A percentile compares a stretch with the other conserved stretches of the same genome.
phyloP scores from a whole-genome alignment of 2,797 vertebrate species.

The Buphagus erythrorhynchus region DNA sequence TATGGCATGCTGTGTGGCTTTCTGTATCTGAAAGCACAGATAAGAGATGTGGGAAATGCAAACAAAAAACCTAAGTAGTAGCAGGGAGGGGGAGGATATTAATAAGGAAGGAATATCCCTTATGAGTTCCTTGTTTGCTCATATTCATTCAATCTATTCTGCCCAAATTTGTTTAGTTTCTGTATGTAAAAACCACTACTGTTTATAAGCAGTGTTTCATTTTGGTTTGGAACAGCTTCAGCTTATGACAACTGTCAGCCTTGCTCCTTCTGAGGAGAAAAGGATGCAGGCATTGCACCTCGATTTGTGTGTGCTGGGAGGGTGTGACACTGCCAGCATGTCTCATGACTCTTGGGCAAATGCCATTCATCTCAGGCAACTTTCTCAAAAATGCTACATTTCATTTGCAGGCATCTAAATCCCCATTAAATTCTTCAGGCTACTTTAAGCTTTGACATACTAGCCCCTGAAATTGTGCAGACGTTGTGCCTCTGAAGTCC shows the following conservation, averaged over 20 bases:
- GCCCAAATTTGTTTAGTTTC: not conserved
- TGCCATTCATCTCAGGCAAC: not conserved
- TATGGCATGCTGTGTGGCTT: not conserved
- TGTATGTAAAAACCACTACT: not conserved
- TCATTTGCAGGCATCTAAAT: not conserved
- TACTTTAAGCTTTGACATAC: not conserved
- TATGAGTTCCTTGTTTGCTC: not conserved
- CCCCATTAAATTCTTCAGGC: not conserved
- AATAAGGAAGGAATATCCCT: not conserved
- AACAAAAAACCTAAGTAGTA: not conserved
- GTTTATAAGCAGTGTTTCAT: not conserved
- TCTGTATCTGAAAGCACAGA: not conserved
- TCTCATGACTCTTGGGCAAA: not conserved
- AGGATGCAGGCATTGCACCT: not conserved
- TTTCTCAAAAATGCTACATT: not conserved
- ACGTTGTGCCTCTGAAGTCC: not conserved
- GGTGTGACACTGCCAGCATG: not conserved
- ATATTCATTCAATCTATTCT: not conserved
- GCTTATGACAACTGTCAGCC: not conserved
- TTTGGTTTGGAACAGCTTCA: not conserved
- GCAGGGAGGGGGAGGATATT: not conserved
- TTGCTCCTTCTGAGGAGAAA: not conserved
- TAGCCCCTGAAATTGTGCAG: not conserved
- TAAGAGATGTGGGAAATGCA: conserved; percentile 33
- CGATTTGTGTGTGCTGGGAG: not conserved